Conservation (phyloP, 2,113 vertebrate species). For the Meles meles region DNA sequence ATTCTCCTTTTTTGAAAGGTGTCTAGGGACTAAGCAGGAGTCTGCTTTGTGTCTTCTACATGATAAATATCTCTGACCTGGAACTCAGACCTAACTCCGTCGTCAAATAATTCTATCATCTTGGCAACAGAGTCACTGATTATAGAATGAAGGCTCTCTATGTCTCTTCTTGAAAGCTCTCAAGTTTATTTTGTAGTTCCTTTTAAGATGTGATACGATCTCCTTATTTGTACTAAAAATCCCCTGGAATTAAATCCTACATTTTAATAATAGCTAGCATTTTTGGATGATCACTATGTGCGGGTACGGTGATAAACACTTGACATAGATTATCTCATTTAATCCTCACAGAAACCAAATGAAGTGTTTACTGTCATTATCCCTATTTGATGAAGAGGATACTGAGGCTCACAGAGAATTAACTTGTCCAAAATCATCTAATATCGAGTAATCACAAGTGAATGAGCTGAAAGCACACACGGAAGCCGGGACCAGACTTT, state of each 20-base stretch:
- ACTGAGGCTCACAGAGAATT: constrained; percentile 47
- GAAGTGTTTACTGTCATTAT: constrained; percentile 64
- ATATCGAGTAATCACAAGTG: constrained; percentile 11
- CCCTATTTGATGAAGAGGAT: constrained; percentile 63
- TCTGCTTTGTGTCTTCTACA: background rate
- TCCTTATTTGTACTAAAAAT: background rate
- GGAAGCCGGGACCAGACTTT: background rate
- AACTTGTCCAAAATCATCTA: constrained; percentile 30
- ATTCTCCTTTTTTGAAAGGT: background rate
- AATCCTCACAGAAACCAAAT: constrained; percentile 66
- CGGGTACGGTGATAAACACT: constrained; percentile 29
- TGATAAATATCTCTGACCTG: background rate
- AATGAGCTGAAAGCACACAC: background rate
- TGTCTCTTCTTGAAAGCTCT: background rate
- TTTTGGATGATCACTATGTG: background rate
- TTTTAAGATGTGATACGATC: background rate
- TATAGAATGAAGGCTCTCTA: background rate
- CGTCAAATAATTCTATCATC: background rate
- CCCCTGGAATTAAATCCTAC: background rate
- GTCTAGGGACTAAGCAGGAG: background rate
- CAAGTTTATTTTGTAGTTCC: background rate
- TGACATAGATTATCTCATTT: constrained; percentile 68
- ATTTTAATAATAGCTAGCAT: background rate
- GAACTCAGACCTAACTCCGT: background rate
- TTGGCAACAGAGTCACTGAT: background rate